Evolutionary conservation across 2,888 invertebrate genomes (phyloP), one percentile per base, ranked within the genome.

Genomic region (Caenorhabditis parvicauda): DNA sequence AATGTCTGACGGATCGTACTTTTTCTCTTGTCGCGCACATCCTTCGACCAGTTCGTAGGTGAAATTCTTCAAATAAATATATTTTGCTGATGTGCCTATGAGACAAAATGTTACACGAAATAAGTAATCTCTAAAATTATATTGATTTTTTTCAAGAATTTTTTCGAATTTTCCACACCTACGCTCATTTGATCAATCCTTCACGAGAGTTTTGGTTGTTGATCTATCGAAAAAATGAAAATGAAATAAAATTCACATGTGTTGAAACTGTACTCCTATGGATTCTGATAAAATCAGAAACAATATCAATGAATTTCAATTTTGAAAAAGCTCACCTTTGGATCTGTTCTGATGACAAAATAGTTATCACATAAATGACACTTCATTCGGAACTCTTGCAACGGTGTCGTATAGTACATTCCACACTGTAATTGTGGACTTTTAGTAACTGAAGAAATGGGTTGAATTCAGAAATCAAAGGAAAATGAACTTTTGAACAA

Each of bases 301-400:
- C 17, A 22, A 49, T n/a, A n/a, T n/a, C n/a, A n/a, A n/a, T n/a
- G n/a, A n/a, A n/a, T n/a, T n/a, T n/a, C n/a, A n/a, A n/a, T n/a
- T n/a, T n/a, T n/a, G n/a, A n/a, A n/a, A n/a, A n/a, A 64, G 84
- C 87, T 86, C 86, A 91, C 91, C 56, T 88, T 92, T 54, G 98
- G 98, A 86, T 98, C 98, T 14, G 96, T 96, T 84, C 94, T 91
- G 63, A 98, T 98, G 82, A 92, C 91, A 85, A 94, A 91, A 83
- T 96, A 90, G 83, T 94, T 96, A 81, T 93, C 90, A 82, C 98
- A 94, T 4, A 98, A 85, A 82, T 98, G 96, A 81, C 98, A 99
- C 81, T 96, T 96, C 96, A 99, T 98, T 52, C 91, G 87, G 81
- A 99, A 99, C 83, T 96, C 91, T 82, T 92, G 98, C 1, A 99